Base-by-base conservation (phyloP, 1,140 invertebrate species). In the Drosophila arizonae region DNA sequence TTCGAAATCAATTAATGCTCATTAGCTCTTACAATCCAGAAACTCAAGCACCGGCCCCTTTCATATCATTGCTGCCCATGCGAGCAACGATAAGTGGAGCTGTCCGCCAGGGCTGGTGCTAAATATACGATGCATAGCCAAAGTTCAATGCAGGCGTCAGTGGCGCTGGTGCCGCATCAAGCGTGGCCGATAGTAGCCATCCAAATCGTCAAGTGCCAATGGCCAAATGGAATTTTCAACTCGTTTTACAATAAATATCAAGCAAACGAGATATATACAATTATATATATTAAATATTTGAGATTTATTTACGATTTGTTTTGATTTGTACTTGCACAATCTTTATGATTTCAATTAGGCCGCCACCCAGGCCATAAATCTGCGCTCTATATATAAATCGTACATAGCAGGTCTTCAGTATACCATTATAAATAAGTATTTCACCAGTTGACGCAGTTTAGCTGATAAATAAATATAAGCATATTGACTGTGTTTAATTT, bases 241-340 rank as follows among this genome's bases (percentile, higher is more conserved):
- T 39, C 15, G 61, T 24, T 60, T 62, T 57, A 28, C 30, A 51
- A 55, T n/a, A 33, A 10, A 15, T 21, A 60, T 60, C 65, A 50
- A 33, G 41, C 21, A 61, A 54, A 62, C 33, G 43, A 46, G 15
- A n/a, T 45, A 52, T 52, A 41, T 41, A n/a, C 36, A 15, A 24
- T 43, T 43, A n/a, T 15, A 52, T 43, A 45, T 43, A 52, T 28
- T 15, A 17, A 36, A 50, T 15, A 63, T 67, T 66, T 41, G 9
- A 77, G 79, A 88, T 87, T 82, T 82, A 88, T 87, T 87, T 88
- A 88, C 79, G 82, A 88, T 87, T 87, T 87, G 77, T 87, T 87
- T 87, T 87, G 82, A 82, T 86, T 86, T 82, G 41, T 28, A 26
- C 55, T 30, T 43, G 11, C 41, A 3, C 76, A 81, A 87, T 86